Evolutionary conservation across 1,140 invertebrate genomes (phyloP).

Genomic region (Leptinotarsa undecemlineata): DNA sequence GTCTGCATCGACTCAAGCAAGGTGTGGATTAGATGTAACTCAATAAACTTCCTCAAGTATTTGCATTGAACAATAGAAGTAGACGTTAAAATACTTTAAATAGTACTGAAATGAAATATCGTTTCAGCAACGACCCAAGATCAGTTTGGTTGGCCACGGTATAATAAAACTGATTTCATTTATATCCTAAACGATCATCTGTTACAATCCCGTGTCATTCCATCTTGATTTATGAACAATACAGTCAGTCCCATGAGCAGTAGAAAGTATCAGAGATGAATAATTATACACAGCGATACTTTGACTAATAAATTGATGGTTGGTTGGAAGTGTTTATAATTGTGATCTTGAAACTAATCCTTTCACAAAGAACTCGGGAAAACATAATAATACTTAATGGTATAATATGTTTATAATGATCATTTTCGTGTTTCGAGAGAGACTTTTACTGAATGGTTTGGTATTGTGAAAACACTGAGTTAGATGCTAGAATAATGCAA

Average conservation of each 20-base stretch:
- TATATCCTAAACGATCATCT: not conserved
- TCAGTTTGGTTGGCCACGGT: too few relatives aligned
- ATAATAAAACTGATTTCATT: not conserved
- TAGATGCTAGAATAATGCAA: not conserved
- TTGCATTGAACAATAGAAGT: too few relatives aligned
- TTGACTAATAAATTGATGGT: conserved; percentile 8
- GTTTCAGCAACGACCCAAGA: too few relatives aligned
- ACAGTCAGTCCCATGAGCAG: not conserved
- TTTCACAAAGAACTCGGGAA: conserved; percentile 1
- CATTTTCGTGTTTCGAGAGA: not conserved
- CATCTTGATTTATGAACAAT: conserved; percentile 6
- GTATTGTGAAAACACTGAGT: not conserved
- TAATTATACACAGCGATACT: conserved; percentile 1
- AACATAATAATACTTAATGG: conserved; percentile 1
- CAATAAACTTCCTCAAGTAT: too few relatives aligned
- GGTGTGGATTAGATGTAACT: too few relatives aligned
- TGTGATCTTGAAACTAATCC: not conserved
- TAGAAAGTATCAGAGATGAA: conserved; percentile 1
- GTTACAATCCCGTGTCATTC: conserved; percentile 5
- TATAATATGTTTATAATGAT: conserved; percentile 4
- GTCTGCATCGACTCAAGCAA: too few relatives aligned
- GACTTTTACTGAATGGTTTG: not conserved
- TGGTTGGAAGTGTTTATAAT: not conserved
- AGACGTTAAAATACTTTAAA: too few relatives aligned
- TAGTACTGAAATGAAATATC: too few relatives aligned